Evolutionary conservation across 2,888 invertebrate genomes (phyloP), one percentile per base, ranked within the genome.

Genomic region (Nysson spinosus): DNA sequence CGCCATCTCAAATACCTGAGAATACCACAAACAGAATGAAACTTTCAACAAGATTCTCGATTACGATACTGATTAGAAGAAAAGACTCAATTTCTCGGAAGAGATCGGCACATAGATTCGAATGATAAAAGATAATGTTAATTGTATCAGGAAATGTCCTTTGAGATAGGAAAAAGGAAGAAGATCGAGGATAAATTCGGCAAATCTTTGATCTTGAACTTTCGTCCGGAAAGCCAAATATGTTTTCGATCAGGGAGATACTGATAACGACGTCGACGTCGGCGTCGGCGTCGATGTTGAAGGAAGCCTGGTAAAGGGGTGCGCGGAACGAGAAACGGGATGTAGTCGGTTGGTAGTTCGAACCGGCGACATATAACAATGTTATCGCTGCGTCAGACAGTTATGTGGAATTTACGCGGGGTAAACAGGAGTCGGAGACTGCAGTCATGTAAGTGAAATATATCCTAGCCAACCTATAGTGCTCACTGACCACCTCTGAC

Each of bases 361-460:
- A 72, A 64, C 73, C 69, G 68, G 65, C 65, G 70, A 72, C 76
- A 65, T 75, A 70, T 74, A 74, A 78, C 78, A 72, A 72, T 74
- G 77, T 80, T 81, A 81, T 81, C 83, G 77, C 79, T 79, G 81
- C 75, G 79, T 79, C 78, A 71, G 81, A 81, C 80, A 81, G 80
- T 81, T 83, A 78, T 74, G 77, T 69, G 72, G 74, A 79, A 79
- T 81, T 80, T 81, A 76, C 77, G 77, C 69, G 73, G 76, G 70
- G 66, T 74, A 72, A 73, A 76, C 77, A 77, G 72, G 68, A 72
- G 66, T 67, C 67, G 61, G 72, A 63, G 71, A 70, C 56, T 64
- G 57, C 56, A 55, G 65, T 63, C 75, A 61, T 72, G 76, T 75
- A 78, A 78, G 75, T 80, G 80, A 81, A 76, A 79, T 78, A 80